Evolutionary conservation across 2,888 invertebrate species (phyloP).

Genomic region (Volucella bombylans): DNA sequence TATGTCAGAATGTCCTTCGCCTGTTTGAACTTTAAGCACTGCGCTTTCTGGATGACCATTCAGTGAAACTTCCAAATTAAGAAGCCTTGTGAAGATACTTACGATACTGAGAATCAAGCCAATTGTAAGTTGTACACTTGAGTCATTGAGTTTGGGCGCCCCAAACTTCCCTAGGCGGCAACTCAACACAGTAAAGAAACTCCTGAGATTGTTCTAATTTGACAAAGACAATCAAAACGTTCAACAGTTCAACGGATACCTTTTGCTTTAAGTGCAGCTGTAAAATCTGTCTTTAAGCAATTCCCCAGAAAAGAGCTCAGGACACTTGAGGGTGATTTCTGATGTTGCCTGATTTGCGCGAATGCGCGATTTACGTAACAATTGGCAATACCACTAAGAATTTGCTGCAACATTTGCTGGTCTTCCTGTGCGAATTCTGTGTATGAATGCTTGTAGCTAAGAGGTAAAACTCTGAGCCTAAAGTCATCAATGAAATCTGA

Average conservation of each 20-base stretch:
- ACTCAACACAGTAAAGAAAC: slow-evolving; percentile 84
- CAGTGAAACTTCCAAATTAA: slow-evolving; percentile 83
- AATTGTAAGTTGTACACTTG: slow-evolving; percentile 84
- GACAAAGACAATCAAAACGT: slow-evolving; percentile 85
- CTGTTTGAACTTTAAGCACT: slow-evolving; percentile 63
- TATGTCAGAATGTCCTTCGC: slow-evolving; percentile 40
- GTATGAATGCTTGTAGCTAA: slow-evolving; percentile 85
- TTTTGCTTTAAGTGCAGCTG: slow-evolving; percentile 84
- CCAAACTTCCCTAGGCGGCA: slow-evolving; percentile 84
- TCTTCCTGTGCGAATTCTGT: slow-evolving; percentile 84
- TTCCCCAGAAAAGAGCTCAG: slow-evolving; percentile 84
- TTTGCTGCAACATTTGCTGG: slow-evolving; percentile 82
- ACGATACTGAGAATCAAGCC: slow-evolving; percentile 85
- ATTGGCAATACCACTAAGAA: slow-evolving; percentile 84
- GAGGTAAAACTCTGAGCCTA: slow-evolving; percentile 85
- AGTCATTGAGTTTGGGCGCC: slow-evolving; percentile 84
- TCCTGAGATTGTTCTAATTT: slow-evolving; percentile 85
- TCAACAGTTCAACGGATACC: slow-evolving; percentile 82
- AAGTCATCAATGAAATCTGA: slow-evolving; percentile 85
- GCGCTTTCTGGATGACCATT: slow-evolving; percentile 77
- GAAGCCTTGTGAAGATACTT: slow-evolving; percentile 84
- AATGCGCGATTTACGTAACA: slow-evolving; percentile 86
- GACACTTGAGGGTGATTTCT: slow-evolving; percentile 85
- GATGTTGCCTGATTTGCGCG: slow-evolving; percentile 85
- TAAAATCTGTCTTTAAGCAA: slow-evolving; percentile 84